Base-by-base conservation (phyloP, 1,140 invertebrate genomes). In the Phymastichus coffea region DNA sequence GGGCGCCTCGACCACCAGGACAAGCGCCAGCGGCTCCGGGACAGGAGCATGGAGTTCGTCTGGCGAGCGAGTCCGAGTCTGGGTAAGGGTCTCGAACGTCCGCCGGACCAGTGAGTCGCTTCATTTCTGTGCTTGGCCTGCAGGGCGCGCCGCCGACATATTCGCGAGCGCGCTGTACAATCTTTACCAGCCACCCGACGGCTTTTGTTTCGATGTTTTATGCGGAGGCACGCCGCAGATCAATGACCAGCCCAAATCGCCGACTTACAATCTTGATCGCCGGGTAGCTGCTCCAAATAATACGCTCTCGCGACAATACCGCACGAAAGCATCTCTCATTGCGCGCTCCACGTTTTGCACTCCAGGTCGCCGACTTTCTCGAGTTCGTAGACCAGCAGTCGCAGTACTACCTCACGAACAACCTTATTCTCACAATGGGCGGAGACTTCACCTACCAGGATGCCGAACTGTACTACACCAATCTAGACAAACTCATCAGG, bases 351-450 rank as follows among this genome's bases (percentile, higher is more conserved):
- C n/a, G n/a, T n/a, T n/a, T 28, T 25, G 30, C 51, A 61, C 62
- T 51, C 3, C 61, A 74, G 71, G 53, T 73, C 15, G 41, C 59
- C 9, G 2, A n/a, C 3, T 67, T 73, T 48, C 41, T 73, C 26
- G 1, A 9, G 0, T 73, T 51, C 6, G 64, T 55, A 4, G 40
- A 71, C 37, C 70, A 68, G 12, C 83, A 87, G 76, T 74, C 83
- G 0, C 64, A 71, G 30, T 70, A 69, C 0, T 90, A 88, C 68
- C 70, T 72, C 22, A 83, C 85, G 0, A 87, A 89, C 64, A 88
- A 96, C 70, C 80, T 95, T 22, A 83, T 95, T 49, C 78, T 96
- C 28, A 94, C 93, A 1, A 97, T 97, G 94, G 95, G 95, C 0
- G 87, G 88, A 44, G 95, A 98, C 78, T 97, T 98, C 71, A 84